phyloP scores from a whole-genome alignment of 1,140 invertebrate species.

The Neuroterus valhalla region DNA sequence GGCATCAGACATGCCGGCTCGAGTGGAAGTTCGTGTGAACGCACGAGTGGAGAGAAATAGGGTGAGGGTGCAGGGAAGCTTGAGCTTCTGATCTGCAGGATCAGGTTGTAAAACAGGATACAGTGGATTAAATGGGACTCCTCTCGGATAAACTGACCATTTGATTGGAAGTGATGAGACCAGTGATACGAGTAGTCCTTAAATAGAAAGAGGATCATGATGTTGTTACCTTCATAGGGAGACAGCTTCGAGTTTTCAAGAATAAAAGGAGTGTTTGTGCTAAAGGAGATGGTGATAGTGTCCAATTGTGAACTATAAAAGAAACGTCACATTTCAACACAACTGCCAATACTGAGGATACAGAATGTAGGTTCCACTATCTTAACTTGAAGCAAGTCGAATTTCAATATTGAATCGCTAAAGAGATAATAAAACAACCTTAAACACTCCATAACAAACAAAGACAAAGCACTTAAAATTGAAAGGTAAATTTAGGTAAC shows the following conservation, averaged over 20 bases:
- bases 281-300: slow-evolving; percentile 24
- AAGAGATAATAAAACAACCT: background rate
- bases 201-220: background rate
- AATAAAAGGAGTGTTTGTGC: background rate
- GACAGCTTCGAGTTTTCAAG: background rate
- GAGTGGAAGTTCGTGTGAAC: slow-evolving; percentile 48
- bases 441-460: background rate
- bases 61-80: slow-evolving; percentile 21
- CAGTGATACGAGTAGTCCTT: background rate
- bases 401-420: background rate
- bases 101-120: background rate
- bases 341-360: background rate
- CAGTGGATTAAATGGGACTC: slow-evolving; percentile 4
- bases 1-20: slow-evolving; percentile 32
- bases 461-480: background rate
- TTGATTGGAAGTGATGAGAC: background rate
- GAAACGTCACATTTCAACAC: background rate
- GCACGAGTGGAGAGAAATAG: slow-evolving; percentile 28
- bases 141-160: background rate
- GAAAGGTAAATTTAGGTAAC: too few relatives aligned
- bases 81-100: background rate
- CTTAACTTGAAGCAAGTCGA: background rate
- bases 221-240: background rate
- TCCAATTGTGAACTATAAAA: background rate
- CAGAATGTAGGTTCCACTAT: slow-evolving; percentile 13